Conservation (phyloP, 1,140 invertebrate genomes). For the Psilanteris sp. region DNA sequence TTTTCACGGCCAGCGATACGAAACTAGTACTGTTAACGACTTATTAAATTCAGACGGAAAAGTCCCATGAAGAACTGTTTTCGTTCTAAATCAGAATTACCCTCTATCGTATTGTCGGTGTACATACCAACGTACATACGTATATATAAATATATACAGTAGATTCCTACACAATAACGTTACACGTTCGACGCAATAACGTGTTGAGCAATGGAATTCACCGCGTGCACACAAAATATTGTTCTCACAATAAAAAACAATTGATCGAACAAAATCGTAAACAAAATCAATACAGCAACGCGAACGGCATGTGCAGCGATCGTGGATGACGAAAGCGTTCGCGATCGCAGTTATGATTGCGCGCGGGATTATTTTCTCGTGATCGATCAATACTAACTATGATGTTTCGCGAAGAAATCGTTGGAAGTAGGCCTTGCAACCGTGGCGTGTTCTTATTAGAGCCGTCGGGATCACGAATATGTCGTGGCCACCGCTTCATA, state of each 20-base stretch:
- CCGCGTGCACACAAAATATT: slow-evolving; percentile 9
- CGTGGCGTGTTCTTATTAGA: slow-evolving; percentile 22
- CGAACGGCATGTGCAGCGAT: neutral
- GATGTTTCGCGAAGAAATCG: slow-evolving; percentile 52
- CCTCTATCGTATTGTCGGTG: neutral
- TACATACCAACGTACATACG: too few species aligned
- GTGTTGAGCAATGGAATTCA: slow-evolving; percentile 32
- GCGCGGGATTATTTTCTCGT: slow-evolving; percentile 46
- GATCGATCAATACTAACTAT: slow-evolving; percentile 51
- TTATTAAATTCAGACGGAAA: neutral
- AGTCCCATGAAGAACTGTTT: slow-evolving; percentile 18
- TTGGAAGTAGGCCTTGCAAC: slow-evolving; percentile 42
- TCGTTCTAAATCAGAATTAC: slow-evolving; percentile 12
- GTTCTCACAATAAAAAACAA: slow-evolving; percentile 29
- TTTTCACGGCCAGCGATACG: slow-evolving; percentile 33
- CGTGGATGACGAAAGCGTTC: slow-evolving; percentile 35
- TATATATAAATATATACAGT: too few species aligned
- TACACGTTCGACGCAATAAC: too few species aligned
- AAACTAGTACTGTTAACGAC: too few species aligned
- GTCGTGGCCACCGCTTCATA: slow-evolving; percentile 36
- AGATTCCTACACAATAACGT: too few species aligned
- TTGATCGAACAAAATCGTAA: slow-evolving; percentile 12
- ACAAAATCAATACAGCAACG: slow-evolving; percentile 28
- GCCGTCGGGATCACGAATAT: slow-evolving; percentile 32
- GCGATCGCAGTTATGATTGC: slow-evolving; percentile 36